A percentile compares a stretch with the other conserved stretches of the same genome.
These are phyloP conservation scores for Oasisia sp. DNA, from an alignment of 2,888 invertebrate genomes.

Conservation along the genomic window DNA sequence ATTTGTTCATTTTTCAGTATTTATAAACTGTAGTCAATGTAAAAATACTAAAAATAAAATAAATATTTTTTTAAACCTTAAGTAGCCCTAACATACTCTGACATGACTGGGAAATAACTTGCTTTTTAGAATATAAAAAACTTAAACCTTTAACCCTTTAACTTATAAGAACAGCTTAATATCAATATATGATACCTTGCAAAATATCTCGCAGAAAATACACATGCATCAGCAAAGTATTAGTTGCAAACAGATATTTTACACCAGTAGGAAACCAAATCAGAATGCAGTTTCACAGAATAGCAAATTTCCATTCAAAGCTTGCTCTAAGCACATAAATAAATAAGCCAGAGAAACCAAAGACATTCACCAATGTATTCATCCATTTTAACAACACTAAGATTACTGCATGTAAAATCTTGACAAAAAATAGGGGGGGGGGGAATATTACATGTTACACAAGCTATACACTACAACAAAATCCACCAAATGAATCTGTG, in stretches of 20 bases:
- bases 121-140: neutral
- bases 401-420: neutral
- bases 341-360: neutral
- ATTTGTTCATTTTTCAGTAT: neutral
- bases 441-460: neutral
- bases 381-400: neutral
- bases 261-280: neutral
- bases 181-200: neutral
- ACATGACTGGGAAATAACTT: neutral
- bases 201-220: neutral
- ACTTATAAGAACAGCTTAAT: neutral
- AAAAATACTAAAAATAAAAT: too few species aligned
- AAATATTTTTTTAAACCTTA: too few species aligned
- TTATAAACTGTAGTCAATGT: too few species aligned
- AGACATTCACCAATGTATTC: slow-evolving; percentile 17
- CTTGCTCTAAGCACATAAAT: neutral
- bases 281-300: neutral
- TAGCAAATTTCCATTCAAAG: neutral
- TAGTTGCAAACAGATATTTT: neutral
- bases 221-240: neutral
- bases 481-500: neutral
- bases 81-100: too few species aligned
- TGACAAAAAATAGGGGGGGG: neutral
- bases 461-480: neutral
- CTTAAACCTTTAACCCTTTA: neutral